Conservation (phyloP, 1,140 invertebrate species). For the Lordiphosa mommai region DNA sequence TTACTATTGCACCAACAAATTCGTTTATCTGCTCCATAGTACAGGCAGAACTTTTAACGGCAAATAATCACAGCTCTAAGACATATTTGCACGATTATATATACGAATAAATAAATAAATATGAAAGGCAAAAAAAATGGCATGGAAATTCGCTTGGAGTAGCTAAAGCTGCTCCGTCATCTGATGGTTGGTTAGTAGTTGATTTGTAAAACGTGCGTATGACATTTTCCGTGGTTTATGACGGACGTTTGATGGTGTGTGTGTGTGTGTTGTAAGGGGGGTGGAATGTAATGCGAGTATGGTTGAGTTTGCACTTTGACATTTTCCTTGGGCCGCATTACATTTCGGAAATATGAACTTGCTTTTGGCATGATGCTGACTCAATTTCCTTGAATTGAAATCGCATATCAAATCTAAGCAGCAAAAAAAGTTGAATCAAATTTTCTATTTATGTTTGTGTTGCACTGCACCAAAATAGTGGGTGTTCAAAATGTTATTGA, state of each 20-base stretch:
- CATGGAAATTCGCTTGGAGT: conserved; percentile 41
- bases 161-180: conserved; percentile 2
- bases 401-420: too few species aligned
- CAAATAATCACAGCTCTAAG: conserved; percentile 44
- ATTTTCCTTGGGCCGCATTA: conserved; percentile 10
- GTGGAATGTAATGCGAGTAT: background rate
- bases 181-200: conserved; percentile 10
- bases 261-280: too few species aligned
- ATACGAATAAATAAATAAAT: conserved; percentile 48
- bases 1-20: too few species aligned
- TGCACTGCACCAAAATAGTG: too few species aligned
- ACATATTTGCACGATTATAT: conserved; percentile 67
- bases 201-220: conserved; percentile 10
- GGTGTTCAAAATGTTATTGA: too few species aligned
- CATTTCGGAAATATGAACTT: conserved; percentile 19
- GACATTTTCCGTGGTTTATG: conserved; percentile 31
- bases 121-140: conserved; percentile 58
- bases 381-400: conserved; percentile 1
- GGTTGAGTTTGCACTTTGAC: background rate
- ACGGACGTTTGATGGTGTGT: too few species aligned
- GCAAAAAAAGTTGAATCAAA: too few species aligned
- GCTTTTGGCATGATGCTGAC: conserved; percentile 5
- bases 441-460: too few species aligned
- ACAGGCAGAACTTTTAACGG: conserved; percentile 14
- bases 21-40: too few species aligned